These are phyloP conservation scores for Megastigmus dorsalis DNA, from an alignment of 2,888 invertebrate species.

Conservation along the genomic window DNA sequence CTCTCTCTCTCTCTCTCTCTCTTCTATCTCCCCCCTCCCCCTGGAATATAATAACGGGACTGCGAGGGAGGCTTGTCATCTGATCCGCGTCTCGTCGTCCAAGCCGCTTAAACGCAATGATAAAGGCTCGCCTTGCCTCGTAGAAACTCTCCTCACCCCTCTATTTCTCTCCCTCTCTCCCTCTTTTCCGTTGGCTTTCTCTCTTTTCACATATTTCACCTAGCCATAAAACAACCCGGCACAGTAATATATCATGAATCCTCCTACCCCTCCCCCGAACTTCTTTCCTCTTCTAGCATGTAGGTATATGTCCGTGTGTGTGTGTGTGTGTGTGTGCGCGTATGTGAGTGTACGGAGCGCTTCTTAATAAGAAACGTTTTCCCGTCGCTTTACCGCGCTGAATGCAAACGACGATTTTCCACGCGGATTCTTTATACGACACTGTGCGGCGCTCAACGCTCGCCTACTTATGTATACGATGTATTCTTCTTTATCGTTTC, in stretches of 20 bases:
- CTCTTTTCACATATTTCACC: constrained; percentile 27
- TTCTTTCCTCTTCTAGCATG: not conserved
- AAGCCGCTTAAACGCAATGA: constrained; percentile 45
- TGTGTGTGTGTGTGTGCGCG: not conserved
- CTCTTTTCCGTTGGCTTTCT: too few species aligned
- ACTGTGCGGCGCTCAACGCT: not conserved
- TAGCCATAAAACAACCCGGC: constrained; percentile 13
- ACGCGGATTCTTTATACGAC: not conserved
- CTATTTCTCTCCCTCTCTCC: not conserved
- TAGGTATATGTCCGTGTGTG: not conserved
- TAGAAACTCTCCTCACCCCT: not conserved
- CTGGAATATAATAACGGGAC: constrained; percentile 49
- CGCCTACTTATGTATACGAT: not conserved
- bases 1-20: constrained; percentile 52
- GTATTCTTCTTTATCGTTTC: constrained; percentile 16
- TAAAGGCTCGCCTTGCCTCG: constrained; percentile 5
- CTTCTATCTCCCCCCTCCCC: too few species aligned
- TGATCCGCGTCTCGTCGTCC: constrained; percentile 34
- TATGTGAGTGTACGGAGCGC: not conserved
- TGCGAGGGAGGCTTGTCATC: constrained; percentile 31
- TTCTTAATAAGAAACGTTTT: constrained; percentile 25
- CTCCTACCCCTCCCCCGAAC: not conserved
- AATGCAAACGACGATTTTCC: constrained; percentile 31
- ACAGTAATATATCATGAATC: constrained; percentile 25
- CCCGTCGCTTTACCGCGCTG: not conserved